Base-by-base conservation (phyloP, 2,888 invertebrate species). In the Andrena praecox region DNA sequence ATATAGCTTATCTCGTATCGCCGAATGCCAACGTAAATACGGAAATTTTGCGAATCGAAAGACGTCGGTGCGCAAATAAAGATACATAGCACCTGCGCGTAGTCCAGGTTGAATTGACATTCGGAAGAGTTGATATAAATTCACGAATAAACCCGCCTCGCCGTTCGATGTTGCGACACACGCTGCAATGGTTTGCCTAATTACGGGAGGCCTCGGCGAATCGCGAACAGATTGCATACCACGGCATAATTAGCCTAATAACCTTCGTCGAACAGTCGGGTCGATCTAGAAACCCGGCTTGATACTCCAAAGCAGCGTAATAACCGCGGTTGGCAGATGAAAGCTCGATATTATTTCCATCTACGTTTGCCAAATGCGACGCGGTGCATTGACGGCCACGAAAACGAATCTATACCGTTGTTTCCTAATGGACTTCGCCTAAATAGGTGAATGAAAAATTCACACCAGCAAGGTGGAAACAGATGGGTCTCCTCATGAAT, bases 171-270 rank as follows among this genome's bases (percentile, higher is more conserved):
- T 82, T 74, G 50, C 81, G 70, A 63, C 68, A 75, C 72, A 24
- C 8, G 76, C 78, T 74, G 78, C 73, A 79, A 75, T 70, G 77
- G 68, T 79, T 67, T 79, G 84, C 72, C 84, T 84, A 87, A 87
- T 88, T 88, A 76, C 63, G 76, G 75, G 73, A 77, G 81, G 80
- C 80, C 80, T 73, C 80, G 88, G 71, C 75, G 77, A 76, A 85
- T 80, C 68, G 78, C 50, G 56, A 33, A 48, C 54, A 56, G 77
- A 88, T 88, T 87, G 77, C 80, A 79, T 66, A 59, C 79, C 72
- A 62, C 76, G 79, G 73, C 67, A 79, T 80, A 88, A 89, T 87
- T 87, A 89, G 81, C 77, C 86, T 75, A 77, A 72, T 70, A 87
- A 82, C 84, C 84, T 85, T 84, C 77, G 79, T 63, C 71, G 52